Conservation (phyloP, 2,888 invertebrate species). For the Branchellion lobata region DNA sequence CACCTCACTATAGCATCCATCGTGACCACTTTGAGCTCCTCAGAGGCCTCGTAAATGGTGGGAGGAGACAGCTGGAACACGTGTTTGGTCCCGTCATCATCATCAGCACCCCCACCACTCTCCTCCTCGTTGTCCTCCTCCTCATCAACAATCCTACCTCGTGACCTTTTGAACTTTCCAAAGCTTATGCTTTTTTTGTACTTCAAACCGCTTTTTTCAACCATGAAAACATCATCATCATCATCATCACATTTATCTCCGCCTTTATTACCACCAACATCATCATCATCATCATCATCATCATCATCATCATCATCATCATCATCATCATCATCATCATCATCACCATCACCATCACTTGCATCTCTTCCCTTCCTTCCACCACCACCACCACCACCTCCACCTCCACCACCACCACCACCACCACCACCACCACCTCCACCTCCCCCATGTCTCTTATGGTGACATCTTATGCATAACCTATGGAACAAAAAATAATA, state of each 20-base stretch:
- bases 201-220: too few relatives aligned
- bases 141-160: background rate
- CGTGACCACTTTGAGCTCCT: slow-evolving; percentile 86
- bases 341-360: slow-evolving; percentile 35
- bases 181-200: too few relatives aligned
- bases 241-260: background rate
- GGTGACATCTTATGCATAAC: too few relatives aligned
- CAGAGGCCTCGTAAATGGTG: slow-evolving; percentile 83
- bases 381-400: too few relatives aligned
- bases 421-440: too few relatives aligned
- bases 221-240: background rate
- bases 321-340: slow-evolving; percentile 39
- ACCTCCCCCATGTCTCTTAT: too few relatives aligned
- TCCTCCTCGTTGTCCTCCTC: background rate
- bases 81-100: slow-evolving; percentile 67
- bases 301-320: slow-evolving; percentile 42
- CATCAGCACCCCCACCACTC: slow-evolving; percentile 15
- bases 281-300: slow-evolving; percentile 42
- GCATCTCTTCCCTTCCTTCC: too few relatives aligned
- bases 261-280: slow-evolving; percentile 3
- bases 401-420: too few relatives aligned
- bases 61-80: slow-evolving; percentile 83
- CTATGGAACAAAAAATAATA: too few relatives aligned
- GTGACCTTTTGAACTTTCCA: too few relatives aligned
- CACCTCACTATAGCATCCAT: slow-evolving; percentile 91